Evolutionary conservation across 2,888 invertebrate genomes (phyloP).

Genomic region (Marronus borbonicus): DNA sequence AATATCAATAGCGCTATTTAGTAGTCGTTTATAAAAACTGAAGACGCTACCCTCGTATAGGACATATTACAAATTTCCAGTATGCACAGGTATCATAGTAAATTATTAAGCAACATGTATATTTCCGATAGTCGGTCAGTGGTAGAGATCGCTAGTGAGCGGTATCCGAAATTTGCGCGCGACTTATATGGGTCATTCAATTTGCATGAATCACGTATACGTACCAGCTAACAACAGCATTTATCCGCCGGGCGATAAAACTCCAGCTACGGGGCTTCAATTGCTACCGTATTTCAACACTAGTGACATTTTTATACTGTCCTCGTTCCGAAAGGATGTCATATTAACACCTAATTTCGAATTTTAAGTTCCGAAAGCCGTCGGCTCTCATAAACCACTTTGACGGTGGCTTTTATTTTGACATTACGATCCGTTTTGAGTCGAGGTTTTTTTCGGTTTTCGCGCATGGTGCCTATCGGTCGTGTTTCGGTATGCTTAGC

Average conservation of each 20-base stretch:
- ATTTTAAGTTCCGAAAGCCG: conserved; percentile 26
- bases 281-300: conserved; percentile 38
- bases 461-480: background rate
- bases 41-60: no score
- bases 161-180: background rate
- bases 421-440: background rate
- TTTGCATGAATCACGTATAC: conserved; percentile 46
- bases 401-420: conserved; percentile 20
- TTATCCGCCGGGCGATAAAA: conserved; percentile 22
- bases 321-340: conserved; percentile 20
- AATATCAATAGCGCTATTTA: no score
- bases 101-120: no score
- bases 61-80: no score
- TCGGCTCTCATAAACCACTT: conserved; percentile 7
- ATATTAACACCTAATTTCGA: conserved; percentile 39
- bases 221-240: conserved; percentile 23
- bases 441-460: background rate
- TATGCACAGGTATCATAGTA: no score
- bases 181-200: conserved; percentile 40
- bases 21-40: no score
- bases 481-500: background rate
- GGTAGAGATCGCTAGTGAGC: background rate
- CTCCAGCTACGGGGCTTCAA: conserved; percentile 18
- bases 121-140: background rate
- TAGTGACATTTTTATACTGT: conserved; percentile 37